Conservation (phyloP, 2,797 vertebrate species). For the Sebastes oblongus region DNA sequence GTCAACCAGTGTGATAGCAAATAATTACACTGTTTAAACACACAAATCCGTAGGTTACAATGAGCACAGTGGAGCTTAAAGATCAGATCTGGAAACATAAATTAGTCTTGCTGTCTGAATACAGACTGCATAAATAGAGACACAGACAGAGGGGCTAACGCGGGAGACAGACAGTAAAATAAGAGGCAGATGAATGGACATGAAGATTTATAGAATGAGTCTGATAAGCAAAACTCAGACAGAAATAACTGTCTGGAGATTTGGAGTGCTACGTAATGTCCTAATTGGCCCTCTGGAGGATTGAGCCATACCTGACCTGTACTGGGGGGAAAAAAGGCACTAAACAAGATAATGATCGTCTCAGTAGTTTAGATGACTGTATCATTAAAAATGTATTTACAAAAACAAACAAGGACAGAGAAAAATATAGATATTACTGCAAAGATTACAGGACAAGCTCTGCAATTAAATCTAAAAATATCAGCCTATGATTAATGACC, state of each 20-base stretch:
- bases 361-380: slow-evolving; percentile 42
- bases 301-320: slow-evolving; percentile 53
- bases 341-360: slow-evolving; percentile 66
- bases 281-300: slow-evolving; percentile 74
- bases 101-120: background rate
- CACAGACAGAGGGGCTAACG: slow-evolving; percentile 3
- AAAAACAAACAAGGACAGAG: background rate
- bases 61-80: slow-evolving; percentile 16
- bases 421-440: slow-evolving; percentile 22
- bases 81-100: slow-evolving; percentile 14
- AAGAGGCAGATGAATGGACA: slow-evolving; percentile 38
- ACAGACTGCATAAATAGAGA: slow-evolving; percentile 36
- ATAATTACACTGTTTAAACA: slow-evolving; percentile 16
- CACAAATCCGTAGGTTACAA: slow-evolving; percentile 4
- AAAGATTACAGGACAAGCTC: slow-evolving; percentile 44
- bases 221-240: slow-evolving; percentile 48
- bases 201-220: slow-evolving; percentile 58
- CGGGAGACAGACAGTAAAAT: slow-evolving; percentile 36
- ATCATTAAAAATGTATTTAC: slow-evolving; percentile 53
- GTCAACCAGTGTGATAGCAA: background rate
- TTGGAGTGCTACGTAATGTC: slow-evolving; percentile 53
- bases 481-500: slow-evolving; percentile 71
- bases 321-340: background rate
- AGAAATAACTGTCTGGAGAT: slow-evolving; percentile 57
- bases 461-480: slow-evolving; percentile 75